Evolutionary conservation across 1,140 invertebrate genomes (phyloP).

Genomic region (Nasonia giraulti): DNA sequence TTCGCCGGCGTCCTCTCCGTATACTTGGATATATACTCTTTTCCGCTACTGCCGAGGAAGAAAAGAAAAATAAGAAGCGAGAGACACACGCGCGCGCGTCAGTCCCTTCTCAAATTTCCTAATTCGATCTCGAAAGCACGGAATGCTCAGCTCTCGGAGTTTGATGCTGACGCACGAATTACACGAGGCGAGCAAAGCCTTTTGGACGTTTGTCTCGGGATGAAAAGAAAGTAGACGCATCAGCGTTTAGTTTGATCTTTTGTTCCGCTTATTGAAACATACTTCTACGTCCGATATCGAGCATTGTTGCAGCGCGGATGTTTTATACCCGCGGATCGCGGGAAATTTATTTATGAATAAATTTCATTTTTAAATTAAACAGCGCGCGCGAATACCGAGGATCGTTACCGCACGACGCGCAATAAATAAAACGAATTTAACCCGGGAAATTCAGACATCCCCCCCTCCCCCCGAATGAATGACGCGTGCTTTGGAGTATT

Average conservation of each 20-base stretch:
- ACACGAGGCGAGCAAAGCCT: background rate
- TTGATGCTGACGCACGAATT: constrained; percentile 37
- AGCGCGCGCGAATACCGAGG: background rate
- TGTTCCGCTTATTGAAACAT: background rate
- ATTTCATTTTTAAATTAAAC: background rate
- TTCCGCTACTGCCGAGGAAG: background rate
- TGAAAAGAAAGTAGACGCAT: background rate
- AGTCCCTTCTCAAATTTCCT: constrained; percentile 29
- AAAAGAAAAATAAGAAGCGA: background rate
- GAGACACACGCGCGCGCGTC: background rate
- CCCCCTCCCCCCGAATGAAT: background rate
- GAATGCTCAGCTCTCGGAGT: background rate
- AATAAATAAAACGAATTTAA: background rate
- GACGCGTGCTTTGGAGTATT: no score
- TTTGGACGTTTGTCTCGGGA: background rate
- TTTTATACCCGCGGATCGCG: background rate
- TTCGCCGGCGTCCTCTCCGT: background rate
- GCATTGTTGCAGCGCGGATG: background rate
- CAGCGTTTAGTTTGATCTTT: no score
- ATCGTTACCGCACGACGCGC: background rate
- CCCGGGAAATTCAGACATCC: background rate
- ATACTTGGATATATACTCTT: no score
- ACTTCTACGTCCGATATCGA: background rate
- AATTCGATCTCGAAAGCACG: constrained; percentile 37
- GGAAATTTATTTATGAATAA: background rate